These are phyloP conservation scores for Centroberyx gerrardi DNA, from an alignment of 2,797 vertebrate genomes.

Conservation along the genomic window DNA sequence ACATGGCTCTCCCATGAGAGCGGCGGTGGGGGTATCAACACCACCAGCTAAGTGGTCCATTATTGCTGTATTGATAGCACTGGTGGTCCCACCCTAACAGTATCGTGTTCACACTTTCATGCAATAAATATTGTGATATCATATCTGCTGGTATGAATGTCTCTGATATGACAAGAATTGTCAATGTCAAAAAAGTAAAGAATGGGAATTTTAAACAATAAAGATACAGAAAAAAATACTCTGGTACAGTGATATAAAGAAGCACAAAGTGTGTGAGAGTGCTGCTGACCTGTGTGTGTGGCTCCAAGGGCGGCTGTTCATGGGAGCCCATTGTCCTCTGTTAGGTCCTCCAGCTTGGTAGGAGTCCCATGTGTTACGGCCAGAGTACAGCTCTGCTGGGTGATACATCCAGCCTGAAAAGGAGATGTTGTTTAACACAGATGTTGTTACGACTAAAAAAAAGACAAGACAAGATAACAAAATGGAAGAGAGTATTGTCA, in stretches of 20 bases:
- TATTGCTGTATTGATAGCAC: no score
- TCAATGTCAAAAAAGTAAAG: no score
- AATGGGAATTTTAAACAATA: no score
- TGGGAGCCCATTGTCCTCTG: constrained; percentile 91
- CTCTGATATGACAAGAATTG: no score
- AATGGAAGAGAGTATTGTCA: neutral
- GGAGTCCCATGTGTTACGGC: constrained; percentile 92
- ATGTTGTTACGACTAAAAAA: neutral
- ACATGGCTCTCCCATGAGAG: no score
- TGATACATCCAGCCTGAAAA: constrained; percentile 96
- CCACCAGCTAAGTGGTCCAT: no score
- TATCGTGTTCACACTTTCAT: no score
- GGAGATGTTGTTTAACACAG: constrained; percentile 18
- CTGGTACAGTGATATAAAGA: neutral
- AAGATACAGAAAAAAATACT: neutral
- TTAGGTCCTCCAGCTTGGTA: constrained; percentile 90
- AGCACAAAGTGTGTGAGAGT: neutral
- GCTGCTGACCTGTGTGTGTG: constrained; percentile 88
- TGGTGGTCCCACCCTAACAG: no score
- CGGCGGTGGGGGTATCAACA: no score
- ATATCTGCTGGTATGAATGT: no score
- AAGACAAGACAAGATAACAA: neutral
- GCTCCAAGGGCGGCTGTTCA: constrained; percentile 88
- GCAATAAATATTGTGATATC: no score
- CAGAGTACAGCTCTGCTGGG: constrained; percentile 92